Evolutionary conservation across 2,888 invertebrate genomes (phyloP).

Genomic region (Oligia strigilis): DNA sequence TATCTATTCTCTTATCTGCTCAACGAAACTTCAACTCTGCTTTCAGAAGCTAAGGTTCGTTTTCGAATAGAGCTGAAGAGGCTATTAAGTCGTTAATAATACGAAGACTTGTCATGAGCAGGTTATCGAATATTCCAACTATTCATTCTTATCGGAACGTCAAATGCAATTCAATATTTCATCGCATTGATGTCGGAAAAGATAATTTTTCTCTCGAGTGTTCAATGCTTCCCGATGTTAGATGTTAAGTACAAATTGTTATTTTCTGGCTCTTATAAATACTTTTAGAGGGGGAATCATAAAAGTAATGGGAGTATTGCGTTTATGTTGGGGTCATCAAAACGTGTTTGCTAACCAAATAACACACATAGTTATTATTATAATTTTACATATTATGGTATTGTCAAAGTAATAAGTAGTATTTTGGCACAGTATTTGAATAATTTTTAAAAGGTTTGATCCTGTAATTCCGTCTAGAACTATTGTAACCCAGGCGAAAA

Average conservation of each 20-base stretch:
- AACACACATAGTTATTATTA: background rate
- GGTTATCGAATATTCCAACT: slow-evolving; percentile 75
- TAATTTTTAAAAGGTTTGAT: background rate
- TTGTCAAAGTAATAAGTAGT: background rate
- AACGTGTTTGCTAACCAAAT: background rate
- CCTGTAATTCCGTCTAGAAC: background rate
- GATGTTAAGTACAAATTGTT: slow-evolving; percentile 53
- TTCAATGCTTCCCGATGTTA: slow-evolving; percentile 33
- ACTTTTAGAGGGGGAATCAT: slow-evolving; percentile 3
- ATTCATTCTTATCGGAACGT: slow-evolving; percentile 76
- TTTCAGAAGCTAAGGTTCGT: background rate
- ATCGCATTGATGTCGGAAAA: slow-evolving; percentile 62
- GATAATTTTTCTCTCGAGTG: slow-evolving; percentile 61
- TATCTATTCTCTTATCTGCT: slow-evolving; percentile 34
- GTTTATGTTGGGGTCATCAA: background rate
- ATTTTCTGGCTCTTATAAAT: slow-evolving; percentile 39
- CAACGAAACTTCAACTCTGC: slow-evolving; percentile 50
- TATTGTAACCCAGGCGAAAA: background rate
- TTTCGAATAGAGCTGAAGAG: slow-evolving; percentile 12
- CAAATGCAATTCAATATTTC: slow-evolving; percentile 71
- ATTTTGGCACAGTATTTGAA: background rate
- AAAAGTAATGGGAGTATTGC: slow-evolving; percentile 1
- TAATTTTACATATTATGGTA: background rate
- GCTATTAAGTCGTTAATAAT: slow-evolving; percentile 48
- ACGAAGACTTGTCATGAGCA: slow-evolving; percentile 69